phyloP scores from a whole-genome alignment of 1,140 invertebrate genomes.

The Sinonovacula constricta region DNA sequence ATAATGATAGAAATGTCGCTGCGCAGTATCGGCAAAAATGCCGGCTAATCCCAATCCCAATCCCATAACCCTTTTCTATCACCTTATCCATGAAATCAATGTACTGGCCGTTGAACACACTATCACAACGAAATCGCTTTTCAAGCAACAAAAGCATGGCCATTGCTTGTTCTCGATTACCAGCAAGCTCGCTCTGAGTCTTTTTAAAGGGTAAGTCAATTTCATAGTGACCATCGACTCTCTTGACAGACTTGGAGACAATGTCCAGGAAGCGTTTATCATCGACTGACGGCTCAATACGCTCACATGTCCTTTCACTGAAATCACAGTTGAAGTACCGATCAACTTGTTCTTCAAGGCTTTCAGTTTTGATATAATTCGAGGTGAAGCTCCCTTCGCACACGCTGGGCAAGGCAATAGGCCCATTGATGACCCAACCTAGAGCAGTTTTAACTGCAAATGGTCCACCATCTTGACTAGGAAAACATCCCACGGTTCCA shows the following conservation, averaged over 20 bases:
- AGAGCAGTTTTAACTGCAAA: constrained; percentile 51
- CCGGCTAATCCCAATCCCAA: too few species aligned
- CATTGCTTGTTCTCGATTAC: constrained; percentile 9
- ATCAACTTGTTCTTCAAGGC: background rate
- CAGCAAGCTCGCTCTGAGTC: background rate
- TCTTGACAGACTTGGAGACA: background rate
- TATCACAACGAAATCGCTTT: constrained; percentile 1
- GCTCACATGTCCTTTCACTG: background rate
- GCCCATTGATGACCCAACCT: constrained; percentile 53
- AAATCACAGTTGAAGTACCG: background rate
- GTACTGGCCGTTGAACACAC: constrained; percentile 11
- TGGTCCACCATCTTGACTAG: constrained; percentile 20
- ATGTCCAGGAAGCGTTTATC: constrained; percentile 36
- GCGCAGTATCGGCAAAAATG: too few species aligned
- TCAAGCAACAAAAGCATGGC: background rate
- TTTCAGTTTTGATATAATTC: background rate
- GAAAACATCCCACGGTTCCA: constrained; percentile 42
- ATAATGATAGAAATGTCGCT: too few species aligned
- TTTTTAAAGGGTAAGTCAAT: constrained; percentile 21
- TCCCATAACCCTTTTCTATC: constrained; percentile 17
- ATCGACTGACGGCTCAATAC: constrained; percentile 12
- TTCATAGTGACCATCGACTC: constrained; percentile 3
- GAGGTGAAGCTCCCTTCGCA: background rate
- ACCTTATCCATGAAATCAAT: constrained; percentile 29
- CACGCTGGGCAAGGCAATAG: background rate